Base-by-base conservation (phyloP, 2,888 invertebrate genomes). In the Lacanobia oleracea region DNA sequence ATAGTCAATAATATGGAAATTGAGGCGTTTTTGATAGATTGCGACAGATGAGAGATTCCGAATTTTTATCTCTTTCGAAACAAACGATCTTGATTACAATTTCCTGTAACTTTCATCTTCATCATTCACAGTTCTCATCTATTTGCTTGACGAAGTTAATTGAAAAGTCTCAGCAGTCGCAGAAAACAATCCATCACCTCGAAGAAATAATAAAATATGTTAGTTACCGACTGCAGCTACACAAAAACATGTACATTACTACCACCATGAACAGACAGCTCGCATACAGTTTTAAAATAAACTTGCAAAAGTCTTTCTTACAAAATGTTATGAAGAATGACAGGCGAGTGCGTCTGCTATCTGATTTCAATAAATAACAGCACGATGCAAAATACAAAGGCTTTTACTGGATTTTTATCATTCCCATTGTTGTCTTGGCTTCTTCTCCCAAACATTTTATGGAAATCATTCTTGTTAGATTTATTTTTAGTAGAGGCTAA, bases 301-400 rank as follows among this genome's bases (percentile, higher is more conserved):
- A 61, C 69, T 67, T 79, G 54, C 61, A 60, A 70, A 71, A 74
- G 48, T 75, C n/a, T 70, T 64, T 72, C 68, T 67, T 62, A 60
- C 69, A 75, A 72, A 73, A 72, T 50, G 23, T 81, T 75, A 85
- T 81, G 79, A 85, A 75, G 73, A 83, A 83, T 74, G 85, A 73
- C 81, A 75, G 69, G 61, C 73, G 61, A 21, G 56, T 75, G 75
- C 63, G 40, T 69, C 70, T 48, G 33, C 69, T 84, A 84, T 85
- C 85, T 45, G 83, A 85, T 84, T 82, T 74, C 64, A 75, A 78
- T 82, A 85, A 85, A 85, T 77, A 80, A 82, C 67, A 60, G 57
- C 56, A 75, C 77, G 77, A 77, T 71, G 69, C 68, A 62, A 74
- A 75, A 68, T 71, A 75, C 61, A 67, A 79, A 82, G 63, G 68